Conservation (phyloP, 2,888 invertebrate species). For the Minunthozetes semirufus region DNA sequence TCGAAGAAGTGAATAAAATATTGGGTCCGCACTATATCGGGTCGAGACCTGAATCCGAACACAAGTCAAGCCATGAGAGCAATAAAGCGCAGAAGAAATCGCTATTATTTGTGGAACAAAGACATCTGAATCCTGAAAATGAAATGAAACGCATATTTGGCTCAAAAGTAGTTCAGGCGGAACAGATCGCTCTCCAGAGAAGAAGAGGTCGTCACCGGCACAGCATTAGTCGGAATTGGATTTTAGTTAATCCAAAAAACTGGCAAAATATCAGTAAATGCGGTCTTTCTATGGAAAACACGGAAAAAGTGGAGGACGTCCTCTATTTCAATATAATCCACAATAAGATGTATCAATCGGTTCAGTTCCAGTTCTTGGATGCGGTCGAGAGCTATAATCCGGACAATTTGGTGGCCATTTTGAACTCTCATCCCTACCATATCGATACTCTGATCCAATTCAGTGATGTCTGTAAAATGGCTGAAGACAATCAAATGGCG, state of each 20-base stretch:
- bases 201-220: neutral
- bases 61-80: neutral
- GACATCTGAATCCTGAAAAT: constrained; percentile 68
- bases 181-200: constrained; percentile 52
- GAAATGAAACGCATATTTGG: constrained; percentile 76
- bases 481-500: constrained; percentile 68
- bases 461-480: constrained; percentile 67
- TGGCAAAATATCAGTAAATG: constrained; percentile 66
- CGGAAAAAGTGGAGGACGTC: constrained; percentile 54
- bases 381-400: constrained; percentile 72
- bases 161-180: constrained; percentile 65
- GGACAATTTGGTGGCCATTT: constrained; percentile 65
- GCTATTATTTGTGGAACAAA: constrained; percentile 60
- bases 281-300: constrained; percentile 62
- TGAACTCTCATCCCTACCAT: constrained; percentile 69
- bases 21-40: constrained; percentile 53
- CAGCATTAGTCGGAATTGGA: neutral
- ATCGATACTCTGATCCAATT: constrained; percentile 71
- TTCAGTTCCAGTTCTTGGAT: constrained; percentile 66
- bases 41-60: neutral
- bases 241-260: constrained; percentile 45
- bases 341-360: constrained; percentile 62
- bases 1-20: constrained; percentile 62
- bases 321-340: constrained; percentile 69
- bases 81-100: neutral